A percentile compares a stretch with the other conserved stretches of the same genome.
Conservation (phyloP, 2,797 vertebrate species). For the Mormyrus hasselquistii region DNA sequence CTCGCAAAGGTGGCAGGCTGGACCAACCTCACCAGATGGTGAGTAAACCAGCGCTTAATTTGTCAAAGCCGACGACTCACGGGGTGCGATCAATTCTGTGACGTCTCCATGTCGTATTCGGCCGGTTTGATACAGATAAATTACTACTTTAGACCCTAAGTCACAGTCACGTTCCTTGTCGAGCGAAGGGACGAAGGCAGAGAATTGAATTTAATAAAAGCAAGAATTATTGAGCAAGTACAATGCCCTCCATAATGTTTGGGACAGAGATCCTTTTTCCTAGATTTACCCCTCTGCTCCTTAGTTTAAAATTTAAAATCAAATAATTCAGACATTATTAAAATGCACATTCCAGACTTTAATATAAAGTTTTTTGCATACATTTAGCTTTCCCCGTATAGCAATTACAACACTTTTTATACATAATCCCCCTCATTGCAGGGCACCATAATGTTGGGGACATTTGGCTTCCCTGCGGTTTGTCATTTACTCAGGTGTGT, state of each 20-base stretch:
- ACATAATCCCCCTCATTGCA: not conserved
- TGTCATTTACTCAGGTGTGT: not conserved
- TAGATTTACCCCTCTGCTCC: not conserved
- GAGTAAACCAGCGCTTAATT: slow-evolving; percentile 37
- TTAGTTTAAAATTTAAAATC: not conserved
- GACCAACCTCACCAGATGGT: slow-evolving; percentile 16
- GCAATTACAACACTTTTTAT: not conserved
- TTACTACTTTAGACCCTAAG: not conserved
- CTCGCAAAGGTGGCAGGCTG: not conserved
- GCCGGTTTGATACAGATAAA: not conserved
- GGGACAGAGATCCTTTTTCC: not conserved
- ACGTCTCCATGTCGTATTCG: not conserved
- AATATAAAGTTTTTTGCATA: not conserved
- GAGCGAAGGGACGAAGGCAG: not conserved
- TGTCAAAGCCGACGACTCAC: slow-evolving; percentile 57
- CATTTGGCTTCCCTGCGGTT: not conserved
- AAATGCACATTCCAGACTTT: not conserved
- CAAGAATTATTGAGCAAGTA: not conserved
- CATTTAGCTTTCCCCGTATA: not conserved
- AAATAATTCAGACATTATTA: not conserved
- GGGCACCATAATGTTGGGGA: not conserved
- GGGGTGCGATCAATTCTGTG: slow-evolving; percentile 48
- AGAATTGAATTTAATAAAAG: not conserved
- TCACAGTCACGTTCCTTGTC: not conserved
- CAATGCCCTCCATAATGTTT: not conserved